Base-by-base conservation (phyloP, 2,797 vertebrate genomes). In the Sus cebifrons region DNA sequence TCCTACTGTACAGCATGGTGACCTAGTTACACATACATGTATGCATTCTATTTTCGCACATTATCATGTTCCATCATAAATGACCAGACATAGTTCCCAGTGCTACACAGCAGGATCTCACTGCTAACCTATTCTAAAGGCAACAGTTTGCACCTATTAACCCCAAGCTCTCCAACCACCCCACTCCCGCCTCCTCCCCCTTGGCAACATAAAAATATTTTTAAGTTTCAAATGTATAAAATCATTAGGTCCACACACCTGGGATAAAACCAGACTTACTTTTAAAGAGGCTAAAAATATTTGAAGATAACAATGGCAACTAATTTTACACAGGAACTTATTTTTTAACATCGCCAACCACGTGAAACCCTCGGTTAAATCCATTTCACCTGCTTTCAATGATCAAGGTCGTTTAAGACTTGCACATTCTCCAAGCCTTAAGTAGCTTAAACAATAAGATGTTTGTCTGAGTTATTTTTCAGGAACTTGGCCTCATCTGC, bases 251-350 rank as follows among this genome's bases (percentile, higher is more conserved):
- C 67, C 18, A 82, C 2, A 88, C 0, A 92, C 0, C 6, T 58
- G 17, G 7, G 13, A 29, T 68, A 84, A 40, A 73, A 29, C 16
- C 85, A 62, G 29, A 9, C 0, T 84, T 88, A 79, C 27, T 58
- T 70, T 95, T 79, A 68, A 95, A 73, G 2, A 20, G n/a, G 27
- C 44, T 73, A 82, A 86, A 86, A 64, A n/a, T 77, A 86, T 29
- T 40, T 29, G 29, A 73, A 67, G 18, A 54, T 11, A 64, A 60
- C 6, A 68, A 5, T 8, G 0, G 15, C 77, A 56, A 86, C 16
- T 92, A 88, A 25, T 85, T 94, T 95, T 85, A 79, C 32, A 84
- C 0, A 52, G 29, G 11, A 93, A 86, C 13, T 78, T 64, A 27
- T 40, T 44, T 62, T 85, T 65, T 27, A 91, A 86, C 7, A 23